Base-by-base conservation (phyloP, 2,797 vertebrate genomes). In the Arctocebus calabarensis region DNA sequence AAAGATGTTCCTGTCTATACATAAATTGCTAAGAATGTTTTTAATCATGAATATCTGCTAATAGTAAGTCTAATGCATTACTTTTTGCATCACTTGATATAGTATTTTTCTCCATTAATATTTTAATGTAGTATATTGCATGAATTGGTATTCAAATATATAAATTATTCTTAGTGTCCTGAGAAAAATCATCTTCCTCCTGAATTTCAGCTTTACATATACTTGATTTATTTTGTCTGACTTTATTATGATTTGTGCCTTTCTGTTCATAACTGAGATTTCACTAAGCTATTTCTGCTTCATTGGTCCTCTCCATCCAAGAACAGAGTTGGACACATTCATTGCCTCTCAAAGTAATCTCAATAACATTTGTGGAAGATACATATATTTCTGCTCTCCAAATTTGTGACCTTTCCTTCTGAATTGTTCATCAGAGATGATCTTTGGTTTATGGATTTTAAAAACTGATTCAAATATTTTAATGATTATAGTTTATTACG, bases 71-170 rank as follows among this genome's bases (percentile, higher is more conserved):
- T 57, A 79, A 32, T 74, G 23, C 4, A 74, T 40, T 48, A 32
- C 0, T 52, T 52, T 83, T 90, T 73, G 27, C 7, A 77, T 22
- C 34, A 78, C 5, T 89, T 71, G 19, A 71, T 59, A 57, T n/a
- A 43, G 45, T 83, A 52, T 73, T 94, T 89, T 84, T 43, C 40
- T 81, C 1, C 5, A 85, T 86, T 48, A 59, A 22, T 57, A 62
- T 2, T 75, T 88, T 66, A 92, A 45, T 79, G 19, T 2, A 71
- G 7, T 4, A 37, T 57, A 89, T 70, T 90, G 12, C 4, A 48
- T 66, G 55, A 40, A 17, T 20, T 79, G 43, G 40, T 75, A 27
- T 59, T 45, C 37, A 83, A 48, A 82, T 29, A 11, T 52, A 77
- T 19, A 75, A 87, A 23, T 57, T 71, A 81, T 77, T 81, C 25